phyloP scores from a whole-genome alignment of 1,140 invertebrate genomes.

The Drosophila kurseongensis region DNA sequence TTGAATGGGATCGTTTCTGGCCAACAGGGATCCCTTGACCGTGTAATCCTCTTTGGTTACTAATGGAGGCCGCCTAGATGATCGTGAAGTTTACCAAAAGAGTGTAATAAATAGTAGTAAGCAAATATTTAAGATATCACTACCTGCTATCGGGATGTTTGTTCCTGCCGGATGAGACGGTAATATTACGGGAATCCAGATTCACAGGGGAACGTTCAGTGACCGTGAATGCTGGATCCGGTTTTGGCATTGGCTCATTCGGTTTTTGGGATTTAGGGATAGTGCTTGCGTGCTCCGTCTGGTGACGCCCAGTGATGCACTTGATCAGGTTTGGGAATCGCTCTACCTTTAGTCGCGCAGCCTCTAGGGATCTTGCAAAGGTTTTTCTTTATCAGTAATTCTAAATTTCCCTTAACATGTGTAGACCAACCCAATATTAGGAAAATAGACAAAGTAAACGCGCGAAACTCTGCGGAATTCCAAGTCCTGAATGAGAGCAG shows the following conservation, averaged over 20 bases:
- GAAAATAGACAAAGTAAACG: constrained; percentile 47
- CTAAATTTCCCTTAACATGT: background rate
- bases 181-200: constrained; percentile 17
- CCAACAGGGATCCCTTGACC: constrained; percentile 32
- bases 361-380: constrained; percentile 40
- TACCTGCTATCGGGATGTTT: constrained; percentile 42
- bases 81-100: too few relatives aligned
- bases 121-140: too few relatives aligned
- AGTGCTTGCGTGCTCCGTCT: background rate
- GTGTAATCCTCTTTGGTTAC: constrained; percentile 49
- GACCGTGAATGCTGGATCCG: background rate
- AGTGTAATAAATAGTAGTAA: too few relatives aligned
- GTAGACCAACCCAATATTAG: constrained; percentile 45
- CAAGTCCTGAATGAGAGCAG: constrained; percentile 17
- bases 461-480: constrained; percentile 23
- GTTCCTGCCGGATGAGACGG: constrained; percentile 8
- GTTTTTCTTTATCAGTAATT: background rate
- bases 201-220: constrained; percentile 18
- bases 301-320: constrained; percentile 19
- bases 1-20: constrained; percentile 17
- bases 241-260: background rate
- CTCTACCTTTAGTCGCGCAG: constrained; percentile 10
- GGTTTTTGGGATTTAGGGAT: too few relatives aligned
- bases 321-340: constrained; percentile 15
- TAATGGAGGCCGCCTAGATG: constrained; percentile 17